Base-by-base conservation (phyloP, 2,797 vertebrate genomes). In the Catamblyrhynchus diadema region DNA sequence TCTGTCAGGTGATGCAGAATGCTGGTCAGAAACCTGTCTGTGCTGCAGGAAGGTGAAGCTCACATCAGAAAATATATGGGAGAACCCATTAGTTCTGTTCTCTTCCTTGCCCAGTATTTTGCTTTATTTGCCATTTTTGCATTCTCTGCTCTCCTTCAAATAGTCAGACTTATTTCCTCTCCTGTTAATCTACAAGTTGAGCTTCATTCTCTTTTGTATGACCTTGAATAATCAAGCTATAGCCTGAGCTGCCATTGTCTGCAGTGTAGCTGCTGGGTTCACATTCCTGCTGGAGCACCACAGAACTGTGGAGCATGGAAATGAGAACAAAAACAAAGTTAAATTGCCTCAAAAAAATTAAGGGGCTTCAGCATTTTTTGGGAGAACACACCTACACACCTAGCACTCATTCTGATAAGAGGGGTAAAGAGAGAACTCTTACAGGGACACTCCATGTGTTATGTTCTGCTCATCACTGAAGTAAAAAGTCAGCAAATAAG, bases 401-500 rank as follows among this genome's bases (percentile, higher is more conserved):
- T 10, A 80, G 8, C 1, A 47, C 3, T 70, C 14, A 35, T 11
- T 80, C 50, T 39, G 25, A 35, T 3, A n/a, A 5, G 6, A 42
- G 4, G 8, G 9, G 16, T 4, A 56, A 62, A 50, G 9, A 4
- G 10, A 16, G 0, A 47, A 41, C 21, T 50, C 19, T 37, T 3
- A 9, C 4, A 56, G 4, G 24, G 17, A 5, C 12, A 30, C 6
- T 5, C 13, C 0, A 2, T 16, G 6, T 35, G 2, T 33, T 37
- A 4, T 48, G 22, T 57, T 87, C 41, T 53, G 16, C 18, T 10
- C 7, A 7, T 45, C 7, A 71, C 30, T 47, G 37, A 78, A 37
- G 12, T 14, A 45, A 60, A 3, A 9, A 12, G 4, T 19, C 3
- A 1, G 7, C 25, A 72, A 61, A 66, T 27, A 57, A 48, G 0